Evolutionary conservation across 2,113 vertebrate species (phyloP).

Genomic region (Ailuropoda melanoleuca): DNA sequence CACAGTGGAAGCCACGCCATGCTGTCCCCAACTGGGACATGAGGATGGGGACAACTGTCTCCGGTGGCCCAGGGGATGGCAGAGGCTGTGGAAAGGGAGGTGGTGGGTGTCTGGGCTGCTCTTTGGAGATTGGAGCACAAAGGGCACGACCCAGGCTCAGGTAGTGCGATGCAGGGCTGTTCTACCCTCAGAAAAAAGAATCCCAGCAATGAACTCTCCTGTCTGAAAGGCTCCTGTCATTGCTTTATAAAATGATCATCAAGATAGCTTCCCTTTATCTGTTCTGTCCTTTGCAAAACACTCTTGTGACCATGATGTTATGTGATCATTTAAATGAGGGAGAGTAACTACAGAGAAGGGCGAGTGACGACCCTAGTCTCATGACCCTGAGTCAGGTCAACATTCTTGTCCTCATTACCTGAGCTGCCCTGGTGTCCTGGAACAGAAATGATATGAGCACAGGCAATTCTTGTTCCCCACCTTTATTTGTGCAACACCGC

Average conservation of each 20-base stretch:
- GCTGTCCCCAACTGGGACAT: fast-evolving
- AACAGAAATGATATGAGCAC: neutral
- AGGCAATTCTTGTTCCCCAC: too few species aligned
- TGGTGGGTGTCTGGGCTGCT: neutral
- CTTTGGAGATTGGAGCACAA: neutral
- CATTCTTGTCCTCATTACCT: fast-evolving
- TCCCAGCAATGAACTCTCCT: neutral
- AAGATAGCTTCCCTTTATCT: neutral
- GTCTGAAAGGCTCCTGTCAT: neutral
- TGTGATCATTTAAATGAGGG: neutral
- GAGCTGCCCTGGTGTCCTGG: neutral
- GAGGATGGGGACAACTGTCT: neutral
- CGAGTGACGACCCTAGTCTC: neutral
- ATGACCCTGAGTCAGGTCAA: neutral
- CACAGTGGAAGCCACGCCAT: fast-evolving
- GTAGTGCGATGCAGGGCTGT: fast-evolving
- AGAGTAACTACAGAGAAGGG: neutral
- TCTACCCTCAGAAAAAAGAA: neutral
- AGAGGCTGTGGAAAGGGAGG: neutral
- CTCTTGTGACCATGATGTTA: neutral
- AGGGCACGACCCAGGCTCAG: neutral
- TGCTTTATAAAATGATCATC: neutral
- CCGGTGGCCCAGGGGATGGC: fast-evolving
- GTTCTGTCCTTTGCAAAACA: neutral
- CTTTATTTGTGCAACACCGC: neutral